phyloP scores from a whole-genome alignment of 2,113 vertebrate genomes.

The Megaceryle maxima region DNA sequence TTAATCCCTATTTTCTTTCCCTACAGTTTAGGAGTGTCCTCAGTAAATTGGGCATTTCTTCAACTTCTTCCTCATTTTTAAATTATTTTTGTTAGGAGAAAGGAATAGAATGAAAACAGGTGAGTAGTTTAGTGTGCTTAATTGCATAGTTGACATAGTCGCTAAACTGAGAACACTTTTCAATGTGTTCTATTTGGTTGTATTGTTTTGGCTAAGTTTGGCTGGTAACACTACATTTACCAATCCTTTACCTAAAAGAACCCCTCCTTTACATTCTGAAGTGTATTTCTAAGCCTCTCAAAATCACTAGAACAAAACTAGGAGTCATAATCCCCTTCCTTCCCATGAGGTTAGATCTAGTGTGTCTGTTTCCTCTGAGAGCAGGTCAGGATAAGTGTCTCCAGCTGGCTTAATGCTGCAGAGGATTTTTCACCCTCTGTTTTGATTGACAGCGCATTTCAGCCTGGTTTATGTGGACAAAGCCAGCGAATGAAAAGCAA shows the following conservation, averaged over 20 bases:
- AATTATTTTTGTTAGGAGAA: neutral
- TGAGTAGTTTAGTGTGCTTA: neutral
- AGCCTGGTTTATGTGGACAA: conserved; percentile 48
- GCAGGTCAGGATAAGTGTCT: conserved; percentile 21
- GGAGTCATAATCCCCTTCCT: neutral
- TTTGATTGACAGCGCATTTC: conserved; percentile 51
- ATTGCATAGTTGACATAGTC: neutral
- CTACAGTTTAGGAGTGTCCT: neutral
- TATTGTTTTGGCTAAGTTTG: neutral
- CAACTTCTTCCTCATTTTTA: neutral
- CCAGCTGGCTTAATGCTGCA: conserved; percentile 15
- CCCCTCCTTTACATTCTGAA: neutral
- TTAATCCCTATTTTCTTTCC: neutral
- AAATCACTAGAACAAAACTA: neutral
- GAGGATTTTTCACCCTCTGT: conserved; percentile 37
- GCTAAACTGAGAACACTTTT: neutral
- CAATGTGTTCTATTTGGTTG: fast-evolving
- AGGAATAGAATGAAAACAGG: neutral
- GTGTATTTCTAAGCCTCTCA: neutral
- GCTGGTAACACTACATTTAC: neutral
- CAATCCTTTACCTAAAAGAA: neutral
- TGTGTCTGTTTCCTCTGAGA: neutral
- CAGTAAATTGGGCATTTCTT: neutral
- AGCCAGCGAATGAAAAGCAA: conserved; percentile 27
- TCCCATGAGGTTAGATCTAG: neutral